phyloP scores from a whole-genome alignment of 2,113 vertebrate species.

The Nannobrachium achirus region DNA sequence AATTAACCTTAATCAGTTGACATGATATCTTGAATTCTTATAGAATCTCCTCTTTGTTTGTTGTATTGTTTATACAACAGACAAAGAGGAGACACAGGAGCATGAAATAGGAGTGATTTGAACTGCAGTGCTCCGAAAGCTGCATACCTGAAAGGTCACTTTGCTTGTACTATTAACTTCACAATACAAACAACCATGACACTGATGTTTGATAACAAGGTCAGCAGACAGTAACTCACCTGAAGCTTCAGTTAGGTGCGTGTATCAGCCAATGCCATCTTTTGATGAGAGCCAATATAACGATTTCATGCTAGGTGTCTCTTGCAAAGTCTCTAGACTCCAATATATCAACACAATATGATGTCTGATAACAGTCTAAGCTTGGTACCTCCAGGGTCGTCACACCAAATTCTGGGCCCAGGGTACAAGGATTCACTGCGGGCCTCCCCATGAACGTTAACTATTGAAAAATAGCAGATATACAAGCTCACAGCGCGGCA shows the following conservation, averaged over 20 bases:
- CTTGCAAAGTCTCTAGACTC: constrained; percentile 47
- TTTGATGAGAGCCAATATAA: constrained; percentile 10
- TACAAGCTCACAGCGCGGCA: too few species aligned
- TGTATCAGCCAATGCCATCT: constrained; percentile 32
- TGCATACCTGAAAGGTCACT: constrained; percentile 7
- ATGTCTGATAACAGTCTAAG: constrained; percentile 40
- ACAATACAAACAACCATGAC: constrained; percentile 23
- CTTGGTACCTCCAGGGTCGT: too few species aligned
- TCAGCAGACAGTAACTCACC: constrained; percentile 36
- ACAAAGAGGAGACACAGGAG: too few species aligned
- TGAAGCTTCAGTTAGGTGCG: constrained; percentile 29
- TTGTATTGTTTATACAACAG: too few species aligned
- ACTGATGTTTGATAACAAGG: constrained; percentile 23
- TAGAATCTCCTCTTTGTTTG: too few species aligned
- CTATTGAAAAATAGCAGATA: too few species aligned
- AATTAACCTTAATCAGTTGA: too few species aligned
- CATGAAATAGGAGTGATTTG: too few species aligned
- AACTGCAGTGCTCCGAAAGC: not conserved
- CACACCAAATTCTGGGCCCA: too few species aligned
- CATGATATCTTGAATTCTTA: too few species aligned
- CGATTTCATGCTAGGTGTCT: constrained; percentile 20
- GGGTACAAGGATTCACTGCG: too few species aligned
- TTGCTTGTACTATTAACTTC: constrained; percentile 13
- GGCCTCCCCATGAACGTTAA: too few species aligned
- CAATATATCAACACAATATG: constrained; percentile 17